phyloP scores from a whole-genome alignment of 2,888 invertebrate genomes.

The Calameuta pallipes region DNA sequence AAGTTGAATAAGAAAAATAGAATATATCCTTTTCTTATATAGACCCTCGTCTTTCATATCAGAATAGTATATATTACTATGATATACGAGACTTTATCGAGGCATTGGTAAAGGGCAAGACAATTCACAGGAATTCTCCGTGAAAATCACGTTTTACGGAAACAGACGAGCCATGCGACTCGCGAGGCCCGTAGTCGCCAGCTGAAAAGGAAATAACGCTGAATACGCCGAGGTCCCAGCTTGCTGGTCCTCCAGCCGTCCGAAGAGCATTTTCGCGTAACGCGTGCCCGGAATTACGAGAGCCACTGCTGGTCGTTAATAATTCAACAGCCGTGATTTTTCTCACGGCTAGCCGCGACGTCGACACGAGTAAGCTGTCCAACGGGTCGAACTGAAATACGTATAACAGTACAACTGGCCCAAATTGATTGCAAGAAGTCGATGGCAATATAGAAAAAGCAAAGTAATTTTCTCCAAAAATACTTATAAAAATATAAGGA shows the following conservation, averaged over 20 bases:
- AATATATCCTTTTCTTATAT: background rate
- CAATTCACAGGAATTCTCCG: background rate
- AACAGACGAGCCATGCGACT: background rate
- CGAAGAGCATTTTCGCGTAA: constrained; percentile 8
- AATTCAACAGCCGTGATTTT: constrained; percentile 5
- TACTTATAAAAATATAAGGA: background rate
- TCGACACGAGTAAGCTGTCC: background rate
- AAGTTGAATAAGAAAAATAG: background rate
- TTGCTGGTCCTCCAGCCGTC: background rate
- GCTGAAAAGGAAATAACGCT: background rate
- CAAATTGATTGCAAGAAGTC: background rate
- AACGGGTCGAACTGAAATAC: background rate
- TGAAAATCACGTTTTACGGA: background rate
- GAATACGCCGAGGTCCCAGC: background rate
- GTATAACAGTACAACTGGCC: background rate
- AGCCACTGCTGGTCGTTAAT: background rate
- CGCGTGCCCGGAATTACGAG: constrained; percentile 1
- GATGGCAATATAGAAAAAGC: background rate
- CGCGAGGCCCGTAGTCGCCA: background rate
- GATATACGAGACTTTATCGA: background rate
- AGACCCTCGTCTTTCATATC: background rate
- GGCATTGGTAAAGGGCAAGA: background rate
- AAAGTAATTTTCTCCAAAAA: background rate
- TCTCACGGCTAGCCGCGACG: background rate
- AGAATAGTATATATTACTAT: background rate